Base-by-base conservation (phyloP, 2,113 vertebrate species). In the Charadrius vociferus region DNA sequence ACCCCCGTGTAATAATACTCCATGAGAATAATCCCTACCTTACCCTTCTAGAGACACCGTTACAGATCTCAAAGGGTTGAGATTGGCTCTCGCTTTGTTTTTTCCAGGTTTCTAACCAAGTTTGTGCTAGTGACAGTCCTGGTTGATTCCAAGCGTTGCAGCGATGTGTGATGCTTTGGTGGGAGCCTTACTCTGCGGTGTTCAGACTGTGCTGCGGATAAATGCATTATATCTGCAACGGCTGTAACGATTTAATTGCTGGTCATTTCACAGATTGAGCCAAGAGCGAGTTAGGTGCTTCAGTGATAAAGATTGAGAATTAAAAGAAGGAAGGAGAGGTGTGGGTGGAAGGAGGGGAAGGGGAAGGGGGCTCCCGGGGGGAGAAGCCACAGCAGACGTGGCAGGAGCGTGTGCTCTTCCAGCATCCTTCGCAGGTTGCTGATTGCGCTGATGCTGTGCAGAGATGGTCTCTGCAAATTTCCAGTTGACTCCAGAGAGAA, bases 161-260 rank as follows among this genome's bases (percentile, higher is more conserved):
- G 72, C 2, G 7, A 4, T 6, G 52, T 1, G 41, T 4, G 41
- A 8, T 59, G 34, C 15, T 41, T 56, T 14, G 58, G 52, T 19
- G 56, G 41, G 11, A 9, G 23, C 32, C 6, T 5, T 26, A 4
- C 10, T 24, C 43, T 5, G 34, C 4, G 15, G 45, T 12, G 62
- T 7, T 34, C 9, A 5, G 49, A 30, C 72, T 8, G 14, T 12
- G 62, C 70, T 27, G 45, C 8, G 47, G 39, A 41, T 67, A 17
- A 30, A 17, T 5, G n/a, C 9, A 0, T 14, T 21, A 10, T 23
- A 6, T 27, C 23, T 30, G 49, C 43, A 14, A 3, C 4, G 39
- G 30, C 47, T 18, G 56, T 24, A 4, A 7, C 3, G 29, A 17
- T 74, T 59, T 24, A 12, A 49, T 9, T 61, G 45, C 19, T 9